phyloP scores from a whole-genome alignment of 2,113 vertebrate species.

The Tor tambroides region DNA sequence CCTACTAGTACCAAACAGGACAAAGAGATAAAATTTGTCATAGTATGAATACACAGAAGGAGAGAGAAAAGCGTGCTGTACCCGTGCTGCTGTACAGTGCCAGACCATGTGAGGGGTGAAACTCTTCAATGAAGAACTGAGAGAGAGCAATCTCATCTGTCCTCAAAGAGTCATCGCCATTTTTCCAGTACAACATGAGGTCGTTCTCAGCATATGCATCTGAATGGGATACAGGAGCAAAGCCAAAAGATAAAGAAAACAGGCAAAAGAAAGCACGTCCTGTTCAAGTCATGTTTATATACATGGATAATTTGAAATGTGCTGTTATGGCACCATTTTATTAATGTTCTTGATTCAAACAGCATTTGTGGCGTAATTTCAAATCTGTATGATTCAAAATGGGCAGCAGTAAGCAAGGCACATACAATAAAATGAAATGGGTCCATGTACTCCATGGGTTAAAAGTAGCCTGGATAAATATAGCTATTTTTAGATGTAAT shows the following conservation, averaged over 20 bases:
- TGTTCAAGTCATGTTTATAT: not conserved
- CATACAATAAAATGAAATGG: not conserved
- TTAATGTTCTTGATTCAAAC: not conserved
- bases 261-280: not conserved
- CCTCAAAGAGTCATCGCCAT: constrained; percentile 87
- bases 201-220: constrained; percentile 93
- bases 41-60: constrained; percentile 8
- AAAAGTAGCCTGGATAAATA: not conserved
- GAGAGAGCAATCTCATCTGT: constrained; percentile 89
- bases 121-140: constrained; percentile 92
- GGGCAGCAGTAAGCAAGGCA: not conserved
- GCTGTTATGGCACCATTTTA: not conserved
- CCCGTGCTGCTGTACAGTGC: constrained; percentile 95
- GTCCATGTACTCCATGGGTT: not conserved
- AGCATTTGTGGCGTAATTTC: not conserved
- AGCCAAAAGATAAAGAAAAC: not conserved
- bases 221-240: constrained; percentile 60
- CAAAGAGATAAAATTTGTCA: not conserved
- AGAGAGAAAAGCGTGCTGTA: constrained; percentile 58
- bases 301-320: not conserved
- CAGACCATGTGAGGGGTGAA: constrained; percentile 87
- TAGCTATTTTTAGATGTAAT: not conserved
- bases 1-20: not conserved
- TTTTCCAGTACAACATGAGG: constrained; percentile 93
- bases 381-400: not conserved